These are phyloP conservation scores for Apis cerana DNA, from an alignment of 1,140 invertebrate genomes.

Conservation along the genomic window DNA sequence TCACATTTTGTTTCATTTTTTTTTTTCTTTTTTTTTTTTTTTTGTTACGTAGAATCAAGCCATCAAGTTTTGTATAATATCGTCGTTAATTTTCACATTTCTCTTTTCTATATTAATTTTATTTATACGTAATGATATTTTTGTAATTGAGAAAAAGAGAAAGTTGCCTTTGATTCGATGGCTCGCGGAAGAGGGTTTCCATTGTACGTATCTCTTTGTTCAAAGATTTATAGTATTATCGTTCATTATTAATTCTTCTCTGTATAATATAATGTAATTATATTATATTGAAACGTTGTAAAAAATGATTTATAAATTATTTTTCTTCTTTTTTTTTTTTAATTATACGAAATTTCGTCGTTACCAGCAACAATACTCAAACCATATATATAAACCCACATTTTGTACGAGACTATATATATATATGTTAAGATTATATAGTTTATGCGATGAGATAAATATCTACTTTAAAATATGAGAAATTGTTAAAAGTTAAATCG, in stretches of 20 bases:
- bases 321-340: not conserved
- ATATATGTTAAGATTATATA: not conserved
- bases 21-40: not conserved
- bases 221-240: not conserved
- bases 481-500: too few species aligned
- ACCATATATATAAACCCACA: too few species aligned
- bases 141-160: not conserved
- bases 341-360: not conserved
- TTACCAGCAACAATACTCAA: not conserved
- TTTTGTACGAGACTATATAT: not conserved
- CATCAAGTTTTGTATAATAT: not conserved
- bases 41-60: not conserved
- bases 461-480: not conserved
- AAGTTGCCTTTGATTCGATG: not conserved
- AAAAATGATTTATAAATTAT: too few species aligned
- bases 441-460: not conserved
- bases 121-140: not conserved
- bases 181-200: not conserved
- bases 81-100: not conserved
- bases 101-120: not conserved
- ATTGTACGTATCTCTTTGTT: not conserved
- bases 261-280: not conserved
- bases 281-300: not conserved
- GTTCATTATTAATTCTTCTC: not conserved
- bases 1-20: not conserved